These are phyloP conservation scores for Tenthredo amoena DNA, from an alignment of 2,888 invertebrate species.

Conservation along the genomic window DNA sequence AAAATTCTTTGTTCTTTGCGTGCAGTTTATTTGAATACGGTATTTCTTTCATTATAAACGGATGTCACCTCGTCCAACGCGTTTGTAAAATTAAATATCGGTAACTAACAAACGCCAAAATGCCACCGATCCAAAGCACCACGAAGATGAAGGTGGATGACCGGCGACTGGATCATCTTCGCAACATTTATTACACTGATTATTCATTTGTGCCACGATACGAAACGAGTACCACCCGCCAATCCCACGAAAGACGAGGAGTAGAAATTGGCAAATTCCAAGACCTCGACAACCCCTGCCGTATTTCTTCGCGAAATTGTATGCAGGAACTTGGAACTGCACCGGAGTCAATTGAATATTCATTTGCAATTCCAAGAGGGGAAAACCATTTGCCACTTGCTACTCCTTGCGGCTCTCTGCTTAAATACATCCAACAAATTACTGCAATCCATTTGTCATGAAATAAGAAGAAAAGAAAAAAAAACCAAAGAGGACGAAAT, in stretches of 20 bases:
- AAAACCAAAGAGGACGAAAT: neutral
- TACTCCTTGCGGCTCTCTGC: constrained; percentile 9
- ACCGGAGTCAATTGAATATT: neutral
- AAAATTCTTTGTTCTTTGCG: constrained; percentile 33
- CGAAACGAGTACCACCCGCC: neutral
- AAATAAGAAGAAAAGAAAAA: neutral
- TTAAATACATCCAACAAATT: neutral
- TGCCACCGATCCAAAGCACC: constrained; percentile 31
- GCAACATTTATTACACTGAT: constrained; percentile 9
- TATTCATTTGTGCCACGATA: constrained; percentile 20
- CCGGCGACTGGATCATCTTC: constrained; percentile 35
- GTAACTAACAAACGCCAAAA: neutral
- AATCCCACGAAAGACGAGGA: neutral
- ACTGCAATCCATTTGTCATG: neutral
- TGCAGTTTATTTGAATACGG: neutral
- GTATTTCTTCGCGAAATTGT: neutral
- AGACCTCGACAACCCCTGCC: neutral
- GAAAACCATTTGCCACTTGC: neutral
- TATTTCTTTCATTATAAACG: constrained; percentile 14
- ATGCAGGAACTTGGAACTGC: neutral
- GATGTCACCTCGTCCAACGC: constrained; percentile 43
- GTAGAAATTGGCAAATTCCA: constrained; percentile 24
- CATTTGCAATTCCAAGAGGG: neutral
- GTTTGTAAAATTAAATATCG: neutral
- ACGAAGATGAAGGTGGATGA: constrained; percentile 36